Evolutionary conservation across 2,888 invertebrate genomes (phyloP), one percentile per base, ranked within the genome.

Genomic region (Oligia fasciuncula): DNA sequence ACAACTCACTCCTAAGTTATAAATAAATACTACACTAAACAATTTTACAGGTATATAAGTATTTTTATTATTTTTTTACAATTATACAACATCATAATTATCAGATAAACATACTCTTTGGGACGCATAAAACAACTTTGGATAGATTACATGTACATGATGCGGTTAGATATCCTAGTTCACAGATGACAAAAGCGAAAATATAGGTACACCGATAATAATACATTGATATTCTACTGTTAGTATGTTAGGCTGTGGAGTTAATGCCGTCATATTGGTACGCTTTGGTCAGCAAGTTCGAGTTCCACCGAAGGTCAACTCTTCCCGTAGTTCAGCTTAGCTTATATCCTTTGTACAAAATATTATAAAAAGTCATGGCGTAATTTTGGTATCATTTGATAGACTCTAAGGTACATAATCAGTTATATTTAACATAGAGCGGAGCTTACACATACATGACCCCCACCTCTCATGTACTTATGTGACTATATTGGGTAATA

Each of bases 21-120:
- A 95, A 96, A 96, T 96, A 97, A 97, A 96, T 96, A 95, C 95
- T 96, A 96, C 93, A 85, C 95, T 96, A 95, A 95, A 95, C 94
- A 94, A 95, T 95, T 96, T 95, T 96, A 96, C 95, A 96, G 89
- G 94, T 96, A 95, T 94, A 95, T 95, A 95, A 94, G 94, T 95
- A 94, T 95, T 95, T 95, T 94, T 94, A 94, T 94, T 94, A 93
- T 94, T 92, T 95, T 95, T 96, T 94, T 95, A 97, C 95, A 96
- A 96, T 96, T 96, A 95, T 96, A 97, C 96, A 96, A 95, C 95
- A 94, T 93, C 93, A 88, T 94, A 92, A 89, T 94, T 93, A 93
- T 93, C 94, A 93, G 93, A 94, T 95, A 94, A 94, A 94, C 94
- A 95, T 96, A 96, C 92, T 96, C 96, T 97, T 96, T 97, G 96